Base-by-base conservation (phyloP, 2,888 invertebrate species). In the Schizaphis graminum region DNA sequence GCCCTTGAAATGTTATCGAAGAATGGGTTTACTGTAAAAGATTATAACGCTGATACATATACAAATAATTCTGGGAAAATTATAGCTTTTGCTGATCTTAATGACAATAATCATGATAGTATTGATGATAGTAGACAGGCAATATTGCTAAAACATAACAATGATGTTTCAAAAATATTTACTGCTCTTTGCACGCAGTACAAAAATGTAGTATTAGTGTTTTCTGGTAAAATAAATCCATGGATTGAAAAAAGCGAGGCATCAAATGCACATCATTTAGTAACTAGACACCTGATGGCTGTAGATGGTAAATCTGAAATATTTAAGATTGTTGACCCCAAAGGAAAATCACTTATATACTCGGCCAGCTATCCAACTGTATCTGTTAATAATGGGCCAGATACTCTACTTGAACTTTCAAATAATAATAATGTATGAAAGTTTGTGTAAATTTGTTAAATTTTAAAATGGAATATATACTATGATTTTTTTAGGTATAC, bases 141-240 rank as follows among this genome's bases (percentile, higher is more conserved):
- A 49, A 92, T 35, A 47, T 92, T 92, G 47, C 95, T 96, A 26
- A 96, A 97, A 95, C 96, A 97, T 26, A 96, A 96, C 90, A 96
- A 97, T 57, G 97, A 97, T 95, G 97, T 97, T 96, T 96, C 96
- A 10, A 96, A 97, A 95, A 97, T 97, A 95, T 95, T 96, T 96
- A 95, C 95, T 96, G 0, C 96, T 97, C 91, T 95, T 97, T 35
- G 96, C 47, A 95, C 96, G 16, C 95, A 96, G 28, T 95, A 96
- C 94, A 95, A 95, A 8, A 96, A 96, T 87, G 96, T 97, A 0
- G 95, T 97, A 21, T 97, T 96, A 1, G 94, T 97, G 0, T 97
- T 97, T 95, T 97, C 97, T 0, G 97, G 96, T 0, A 95, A 96
- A 57, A 96, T 96, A 95, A 96, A 97, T 0, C 97, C 97, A 41